Conservation (phyloP, 2,888 invertebrate species). For the Geophilus truncorum region DNA sequence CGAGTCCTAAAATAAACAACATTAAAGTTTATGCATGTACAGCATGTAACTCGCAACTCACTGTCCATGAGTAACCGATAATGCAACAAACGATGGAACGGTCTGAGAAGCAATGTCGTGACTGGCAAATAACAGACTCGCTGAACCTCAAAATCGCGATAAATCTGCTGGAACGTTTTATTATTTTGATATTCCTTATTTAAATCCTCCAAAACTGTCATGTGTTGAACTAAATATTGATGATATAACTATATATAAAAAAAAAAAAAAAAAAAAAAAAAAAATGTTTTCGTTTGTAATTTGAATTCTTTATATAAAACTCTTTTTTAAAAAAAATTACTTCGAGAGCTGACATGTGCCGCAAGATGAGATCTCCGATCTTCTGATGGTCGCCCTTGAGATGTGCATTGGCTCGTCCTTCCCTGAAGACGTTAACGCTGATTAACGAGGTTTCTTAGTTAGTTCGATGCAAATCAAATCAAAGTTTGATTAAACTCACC, state of each 20-base stretch:
- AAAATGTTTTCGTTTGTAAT: too few species aligned
- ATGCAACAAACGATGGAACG: slow-evolving; percentile 77
- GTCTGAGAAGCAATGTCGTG: slow-evolving; percentile 72
- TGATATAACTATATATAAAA: slow-evolving; percentile 47
- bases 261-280: too few species aligned
- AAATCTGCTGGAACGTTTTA: slow-evolving; percentile 63
- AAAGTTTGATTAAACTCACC: slow-evolving; percentile 47
- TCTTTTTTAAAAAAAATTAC: slow-evolving; percentile 46
- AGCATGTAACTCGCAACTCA: slow-evolving; percentile 52
- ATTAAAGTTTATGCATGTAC: neutral
- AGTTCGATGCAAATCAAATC: neutral
- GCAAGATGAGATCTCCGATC: slow-evolving; percentile 70
- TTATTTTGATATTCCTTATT: slow-evolving; percentile 71
- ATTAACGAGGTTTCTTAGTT: neutral
- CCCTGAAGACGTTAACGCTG: slow-evolving; percentile 49
- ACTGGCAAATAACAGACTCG: slow-evolving; percentile 82
- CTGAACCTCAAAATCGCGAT: slow-evolving; percentile 71
- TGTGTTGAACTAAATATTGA: slow-evolving; percentile 61
- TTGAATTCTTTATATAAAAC: too few species aligned
- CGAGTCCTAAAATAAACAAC: slow-evolving; percentile 53
- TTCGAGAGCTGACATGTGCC: slow-evolving; percentile 58
- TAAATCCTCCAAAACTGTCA: slow-evolving; percentile 69
- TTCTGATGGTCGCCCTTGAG: slow-evolving; percentile 56
- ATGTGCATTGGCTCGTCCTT: slow-evolving; percentile 56
- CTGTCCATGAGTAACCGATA: slow-evolving; percentile 72